phyloP scores from a whole-genome alignment of 2,797 vertebrate species.

The Uromys caudimaculatus region DNA sequence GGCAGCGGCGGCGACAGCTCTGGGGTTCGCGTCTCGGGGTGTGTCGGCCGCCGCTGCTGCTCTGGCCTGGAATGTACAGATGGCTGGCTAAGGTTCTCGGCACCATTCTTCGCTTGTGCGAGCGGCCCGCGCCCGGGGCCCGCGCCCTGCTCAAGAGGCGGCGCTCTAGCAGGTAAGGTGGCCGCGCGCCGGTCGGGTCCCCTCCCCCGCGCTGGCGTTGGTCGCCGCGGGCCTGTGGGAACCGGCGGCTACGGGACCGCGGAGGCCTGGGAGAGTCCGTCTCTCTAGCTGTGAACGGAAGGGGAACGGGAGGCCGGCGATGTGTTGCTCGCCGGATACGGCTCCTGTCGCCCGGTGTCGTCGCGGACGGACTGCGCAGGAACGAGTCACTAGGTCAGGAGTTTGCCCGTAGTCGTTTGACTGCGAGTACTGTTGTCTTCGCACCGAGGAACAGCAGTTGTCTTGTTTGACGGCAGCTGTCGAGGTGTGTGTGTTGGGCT shows the following conservation, averaged over 20 bases:
- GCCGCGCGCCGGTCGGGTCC: background rate
- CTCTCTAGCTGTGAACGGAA: background rate
- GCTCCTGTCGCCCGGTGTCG: constrained; percentile 5
- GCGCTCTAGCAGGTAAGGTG: constrained; percentile 81
- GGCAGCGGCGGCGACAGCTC: constrained; percentile 76
- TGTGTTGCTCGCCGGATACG: background rate
- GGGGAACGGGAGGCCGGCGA: background rate
- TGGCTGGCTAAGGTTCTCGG: constrained; percentile 84
- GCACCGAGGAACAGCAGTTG: constrained; percentile 36
- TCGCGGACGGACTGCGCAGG: background rate
- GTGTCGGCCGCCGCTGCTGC: constrained; percentile 79
- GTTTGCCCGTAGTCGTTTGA: constrained; percentile 43
- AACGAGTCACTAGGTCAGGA: background rate
- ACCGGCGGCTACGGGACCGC: background rate
- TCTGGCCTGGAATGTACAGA: constrained; percentile 85
- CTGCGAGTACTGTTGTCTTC: constrained; percentile 34
- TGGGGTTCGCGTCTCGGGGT: constrained; percentile 76
- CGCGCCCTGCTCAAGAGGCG: constrained; percentile 78
- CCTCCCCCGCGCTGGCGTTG: background rate
- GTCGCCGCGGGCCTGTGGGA: background rate
- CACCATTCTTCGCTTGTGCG: constrained; percentile 78
- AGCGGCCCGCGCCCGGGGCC: constrained; percentile 72
- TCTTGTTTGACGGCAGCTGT: constrained; percentile 68
- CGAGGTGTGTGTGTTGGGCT: background rate
- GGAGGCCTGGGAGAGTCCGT: background rate